Percentiles rank a stretch among this genome's conserved stretches.
Evolutionary conservation across 2,797 vertebrate genomes (phyloP).

Genomic region (Trematomus bernacchii): DNA sequence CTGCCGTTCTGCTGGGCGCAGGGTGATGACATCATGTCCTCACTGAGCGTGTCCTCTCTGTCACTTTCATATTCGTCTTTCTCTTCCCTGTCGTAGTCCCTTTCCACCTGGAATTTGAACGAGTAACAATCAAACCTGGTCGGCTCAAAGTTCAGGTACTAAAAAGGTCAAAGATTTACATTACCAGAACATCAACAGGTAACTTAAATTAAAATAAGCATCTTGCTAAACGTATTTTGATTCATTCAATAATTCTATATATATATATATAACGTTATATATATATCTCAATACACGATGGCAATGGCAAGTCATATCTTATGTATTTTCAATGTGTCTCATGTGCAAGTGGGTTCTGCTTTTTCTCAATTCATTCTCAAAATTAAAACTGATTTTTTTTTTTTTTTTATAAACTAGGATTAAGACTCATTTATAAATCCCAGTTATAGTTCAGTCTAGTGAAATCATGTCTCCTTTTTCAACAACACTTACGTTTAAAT

Average conservation of each 20-base stretch:
- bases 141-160: neutral
- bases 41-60: constrained; percentile 79
- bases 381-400: too few relatives aligned
- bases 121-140: neutral
- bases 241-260: too few relatives aligned
- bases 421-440: too few relatives aligned
- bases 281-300: too few relatives aligned
- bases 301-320: too few relatives aligned
- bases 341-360: too few relatives aligned
- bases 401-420: too few relatives aligned
- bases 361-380: too few relatives aligned
- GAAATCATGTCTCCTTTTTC: neutral
- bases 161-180: neutral
- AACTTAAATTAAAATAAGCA: neutral
- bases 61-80: constrained; percentile 75
- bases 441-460: too few relatives aligned
- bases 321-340: too few relatives aligned
- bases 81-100: constrained; percentile 76
- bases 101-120: constrained; percentile 77
- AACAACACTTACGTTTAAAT: neutral
- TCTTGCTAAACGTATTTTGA: neutral
- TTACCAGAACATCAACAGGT: neutral
- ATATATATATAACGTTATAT: too few relatives aligned
- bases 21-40: constrained; percentile 80
- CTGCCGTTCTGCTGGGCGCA: constrained; percentile 90